Evolutionary conservation across 2,113 vertebrate species (phyloP).

Genomic region (Phoxinus phoxinus): DNA sequence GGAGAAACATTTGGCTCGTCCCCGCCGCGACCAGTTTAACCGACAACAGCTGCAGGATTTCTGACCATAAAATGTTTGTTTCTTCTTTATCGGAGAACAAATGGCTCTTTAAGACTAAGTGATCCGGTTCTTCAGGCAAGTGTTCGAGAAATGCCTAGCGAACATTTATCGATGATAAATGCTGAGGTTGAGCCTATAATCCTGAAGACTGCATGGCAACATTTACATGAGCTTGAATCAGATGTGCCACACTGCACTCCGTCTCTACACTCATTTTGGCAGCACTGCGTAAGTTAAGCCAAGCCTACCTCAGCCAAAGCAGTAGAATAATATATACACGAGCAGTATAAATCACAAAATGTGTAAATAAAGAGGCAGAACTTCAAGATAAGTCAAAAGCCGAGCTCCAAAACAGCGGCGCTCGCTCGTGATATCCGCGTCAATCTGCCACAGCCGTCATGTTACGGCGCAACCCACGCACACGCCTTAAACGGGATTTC

Average conservation of each 20-base stretch:
- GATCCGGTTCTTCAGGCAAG: not conserved
- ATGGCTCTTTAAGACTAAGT: conserved; percentile 6
- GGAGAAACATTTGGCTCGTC: conserved; percentile 41
- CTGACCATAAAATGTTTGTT: conserved; percentile 26
- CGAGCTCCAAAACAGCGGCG: conserved; percentile 37
- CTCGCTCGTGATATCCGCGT: conserved; percentile 47
- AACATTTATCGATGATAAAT: conserved; percentile 14
- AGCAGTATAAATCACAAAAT: not conserved
- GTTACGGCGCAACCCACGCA: conserved; percentile 57
- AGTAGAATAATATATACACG: not conserved
- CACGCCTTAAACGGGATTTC: conserved; percentile 28
- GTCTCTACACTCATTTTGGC: conserved; percentile 71
- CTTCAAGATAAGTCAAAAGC: conserved; percentile 4
- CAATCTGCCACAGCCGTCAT: conserved; percentile 39
- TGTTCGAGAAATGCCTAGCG: conserved; percentile 2
- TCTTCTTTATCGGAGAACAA: conserved; percentile 13
- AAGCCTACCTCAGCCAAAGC: not conserved
- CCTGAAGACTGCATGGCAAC: conserved; percentile 37
- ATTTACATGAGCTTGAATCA: conserved; percentile 47
- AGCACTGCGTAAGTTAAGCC: conserved; percentile 58
- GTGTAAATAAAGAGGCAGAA: not conserved
- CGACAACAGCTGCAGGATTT: conserved; percentile 42
- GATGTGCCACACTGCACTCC: conserved; percentile 63
- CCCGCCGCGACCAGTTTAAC: conserved; percentile 25
- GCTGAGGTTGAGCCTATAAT: conserved; percentile 30